Evolutionary conservation across 2,888 invertebrate species (phyloP).

Genomic region (Pyrrhia umbra): DNA sequence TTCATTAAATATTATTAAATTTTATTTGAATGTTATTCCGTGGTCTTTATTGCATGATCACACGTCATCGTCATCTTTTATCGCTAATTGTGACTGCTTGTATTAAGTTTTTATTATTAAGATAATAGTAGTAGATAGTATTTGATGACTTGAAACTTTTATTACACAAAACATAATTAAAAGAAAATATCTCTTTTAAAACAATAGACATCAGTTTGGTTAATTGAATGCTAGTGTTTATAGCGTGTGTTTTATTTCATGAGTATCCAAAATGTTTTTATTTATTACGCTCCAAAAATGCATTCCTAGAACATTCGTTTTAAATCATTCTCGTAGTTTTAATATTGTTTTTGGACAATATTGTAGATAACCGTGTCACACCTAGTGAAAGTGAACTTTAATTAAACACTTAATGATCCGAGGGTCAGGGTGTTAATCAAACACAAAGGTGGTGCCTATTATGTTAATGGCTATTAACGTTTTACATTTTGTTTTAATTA

Average conservation of each 20-base stretch:
- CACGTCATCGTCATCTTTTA: not conserved
- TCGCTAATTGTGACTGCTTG: not conserved
- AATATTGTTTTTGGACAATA: slow-evolving; percentile 7
- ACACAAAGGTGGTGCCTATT: slow-evolving; percentile 45
- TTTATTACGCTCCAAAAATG: not conserved
- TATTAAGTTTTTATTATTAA: not conserved
- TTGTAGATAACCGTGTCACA: slow-evolving; percentile 14
- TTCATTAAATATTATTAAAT: not conserved
- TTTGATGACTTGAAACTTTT: not conserved
- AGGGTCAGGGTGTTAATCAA: slow-evolving; percentile 31
- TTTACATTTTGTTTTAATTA: slow-evolving; percentile 44
- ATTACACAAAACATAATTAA: not conserved
- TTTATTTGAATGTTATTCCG: not conserved
- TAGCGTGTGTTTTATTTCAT: not conserved
- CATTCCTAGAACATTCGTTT: not conserved
- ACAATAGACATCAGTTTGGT: not conserved
- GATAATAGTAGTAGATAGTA: not conserved
- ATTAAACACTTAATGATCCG: slow-evolving; percentile 28
- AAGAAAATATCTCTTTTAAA: not conserved
- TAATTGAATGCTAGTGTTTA: not conserved
- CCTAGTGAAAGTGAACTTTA: slow-evolving; percentile 28
- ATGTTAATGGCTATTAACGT: slow-evolving; percentile 39
- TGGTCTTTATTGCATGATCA: not conserved
- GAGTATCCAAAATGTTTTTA: not conserved
- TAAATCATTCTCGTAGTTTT: too few species aligned